These are phyloP conservation scores for Palythoa heliodiscus DNA, from an alignment of 92 coral and sea anemone genomes.

Conservation along the genomic window DNA sequence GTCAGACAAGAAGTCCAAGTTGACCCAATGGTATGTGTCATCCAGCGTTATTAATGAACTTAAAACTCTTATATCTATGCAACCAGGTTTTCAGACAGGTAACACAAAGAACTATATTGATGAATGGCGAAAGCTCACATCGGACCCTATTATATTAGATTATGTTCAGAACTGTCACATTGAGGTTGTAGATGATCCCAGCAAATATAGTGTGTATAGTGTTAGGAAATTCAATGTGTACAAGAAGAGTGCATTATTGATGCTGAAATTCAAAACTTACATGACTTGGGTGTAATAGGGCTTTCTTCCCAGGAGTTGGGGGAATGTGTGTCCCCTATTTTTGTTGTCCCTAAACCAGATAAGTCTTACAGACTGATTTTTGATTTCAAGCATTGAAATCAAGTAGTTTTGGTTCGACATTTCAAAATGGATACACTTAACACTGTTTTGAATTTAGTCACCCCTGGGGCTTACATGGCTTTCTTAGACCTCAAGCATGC, in stretches of 20 bases:
- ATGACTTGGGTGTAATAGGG: constrained; percentile 45
- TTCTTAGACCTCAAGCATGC: constrained; percentile 51
- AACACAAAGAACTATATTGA: constrained; percentile 49
- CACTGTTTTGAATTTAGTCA: constrained; percentile 33
- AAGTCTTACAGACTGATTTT: constrained; percentile 45
- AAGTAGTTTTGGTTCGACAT: constrained; percentile 48
- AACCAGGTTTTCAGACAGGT: constrained; percentile 49
- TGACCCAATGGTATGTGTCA: constrained; percentile 22
- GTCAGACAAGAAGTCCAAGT: constrained; percentile 51
- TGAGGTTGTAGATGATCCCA: constrained; percentile 51
- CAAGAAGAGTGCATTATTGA: constrained; percentile 29
- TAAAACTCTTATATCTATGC: constrained; percentile 25
- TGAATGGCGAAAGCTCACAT: constrained; percentile 45
- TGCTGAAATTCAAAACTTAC: constrained; percentile 38
- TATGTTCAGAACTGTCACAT: constrained; percentile 51
- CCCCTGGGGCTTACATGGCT: constrained; percentile 49
- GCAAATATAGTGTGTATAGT: constrained; percentile 34
- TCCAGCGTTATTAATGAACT: constrained; percentile 15
- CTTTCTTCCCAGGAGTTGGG: constrained; percentile 41
- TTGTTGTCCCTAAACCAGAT: constrained; percentile 49
- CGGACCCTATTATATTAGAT: constrained; percentile 55
- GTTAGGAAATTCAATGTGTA: constrained; percentile 30
- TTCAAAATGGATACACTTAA: constrained; percentile 59
- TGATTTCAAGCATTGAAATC: constrained; percentile 54
- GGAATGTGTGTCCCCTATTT: constrained; percentile 50